A percentile compares a stretch with the other conserved stretches of the same genome.
phyloP scores from a whole-genome alignment of 2,113 vertebrate genomes.

The Sturnus vulgaris region DNA sequence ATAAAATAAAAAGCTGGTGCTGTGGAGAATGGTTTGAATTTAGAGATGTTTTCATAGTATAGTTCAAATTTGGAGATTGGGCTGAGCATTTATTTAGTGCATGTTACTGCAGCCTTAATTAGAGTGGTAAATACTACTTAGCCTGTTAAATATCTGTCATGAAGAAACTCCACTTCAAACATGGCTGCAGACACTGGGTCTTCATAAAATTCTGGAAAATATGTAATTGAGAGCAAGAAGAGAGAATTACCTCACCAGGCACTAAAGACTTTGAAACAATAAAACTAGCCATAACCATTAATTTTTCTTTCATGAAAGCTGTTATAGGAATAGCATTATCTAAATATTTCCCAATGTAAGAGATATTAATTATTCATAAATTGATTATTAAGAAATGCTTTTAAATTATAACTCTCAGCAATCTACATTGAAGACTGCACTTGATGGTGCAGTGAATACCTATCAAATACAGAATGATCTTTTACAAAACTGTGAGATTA shows the following conservation, averaged over 20 bases:
- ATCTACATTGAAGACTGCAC: neutral
- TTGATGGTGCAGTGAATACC: neutral
- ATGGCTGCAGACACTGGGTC: neutral
- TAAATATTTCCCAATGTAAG: neutral
- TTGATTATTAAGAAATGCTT: constrained; percentile 5
- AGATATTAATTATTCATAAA: constrained; percentile 5
- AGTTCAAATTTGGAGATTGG: neutral
- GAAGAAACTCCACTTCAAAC: neutral
- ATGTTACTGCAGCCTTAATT: neutral
- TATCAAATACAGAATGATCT: neutral
- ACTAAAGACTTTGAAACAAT: neutral
- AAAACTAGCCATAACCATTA: neutral
- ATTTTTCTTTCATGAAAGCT: neutral
- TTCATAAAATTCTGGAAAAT: neutral
- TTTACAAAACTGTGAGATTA: neutral
- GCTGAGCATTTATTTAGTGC: neutral
- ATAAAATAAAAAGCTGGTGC: neutral
- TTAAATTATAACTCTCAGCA: neutral
- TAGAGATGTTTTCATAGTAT: neutral
- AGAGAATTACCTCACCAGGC: neutral
- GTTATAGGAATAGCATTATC: neutral
- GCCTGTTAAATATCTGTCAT: neutral
- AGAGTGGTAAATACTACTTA: neutral
- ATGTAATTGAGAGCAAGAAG: neutral
- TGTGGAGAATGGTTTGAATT: neutral